Evolutionary conservation across 1,140 invertebrate genomes (phyloP), one percentile per base, ranked within the genome.

Genomic region (Penaeus japonicus): DNA sequence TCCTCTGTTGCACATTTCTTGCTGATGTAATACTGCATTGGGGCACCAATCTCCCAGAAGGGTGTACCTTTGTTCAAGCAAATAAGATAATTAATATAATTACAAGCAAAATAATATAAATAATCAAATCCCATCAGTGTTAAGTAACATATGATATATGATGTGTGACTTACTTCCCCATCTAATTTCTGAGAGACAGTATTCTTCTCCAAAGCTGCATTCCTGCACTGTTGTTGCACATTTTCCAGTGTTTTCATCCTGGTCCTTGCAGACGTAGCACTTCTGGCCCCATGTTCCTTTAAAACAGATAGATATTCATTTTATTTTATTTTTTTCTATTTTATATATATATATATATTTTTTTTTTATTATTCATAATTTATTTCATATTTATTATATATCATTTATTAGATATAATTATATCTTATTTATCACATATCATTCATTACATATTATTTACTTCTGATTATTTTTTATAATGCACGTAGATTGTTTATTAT

Each of bases 11-110:
- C 95, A 94, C 98, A 99, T 53, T 94, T 93, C 93, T 99, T 99
- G 0, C 97, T 97, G 35, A 99, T 95, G 92, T 97, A 99, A 93
- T 96, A 98, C 91, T 99, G 97, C 92, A 99, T 98, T 77, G 96
- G 95, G 10, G 97, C 97, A 78, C 97, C 96, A 91, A 97, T 96
- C 10, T 96, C 96, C 97, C 98, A 99, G 92, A 98, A 99, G 0
- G 97, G 97, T 22, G 96, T 96, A 92, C 96, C 98, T 96, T 89
- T 39, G 84, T 77, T 78, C 22, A 65, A 12, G 30, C 75, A 24
- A 84, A 54, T 70, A 35, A 82, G 62, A 82, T 88, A 55, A 3
- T 32, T 18, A 84, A 4, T 70, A 53, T 62, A 78, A 24, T 18
- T 0, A 79, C 4, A 55, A n/a, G 17, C 57, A 81, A 30, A 47